Evolutionary conservation across 2,888 invertebrate genomes (phyloP).

Genomic region (Phragmatobia fuliginosa): DNA sequence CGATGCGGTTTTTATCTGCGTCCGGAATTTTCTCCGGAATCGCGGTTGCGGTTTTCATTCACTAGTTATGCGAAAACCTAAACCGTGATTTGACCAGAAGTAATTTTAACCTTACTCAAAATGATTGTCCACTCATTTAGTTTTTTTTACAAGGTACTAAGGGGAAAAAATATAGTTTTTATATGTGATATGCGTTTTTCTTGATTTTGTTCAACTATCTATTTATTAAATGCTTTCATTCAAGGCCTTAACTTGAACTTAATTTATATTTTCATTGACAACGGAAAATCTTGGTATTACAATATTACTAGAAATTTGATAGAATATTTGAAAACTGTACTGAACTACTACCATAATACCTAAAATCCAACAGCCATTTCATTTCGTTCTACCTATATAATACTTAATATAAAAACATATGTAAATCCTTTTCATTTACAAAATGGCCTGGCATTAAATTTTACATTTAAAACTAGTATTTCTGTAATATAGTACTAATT

Average conservation of each 20-base stretch:
- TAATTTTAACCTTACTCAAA: too few species aligned
- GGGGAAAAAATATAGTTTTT: too few species aligned
- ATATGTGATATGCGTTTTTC: too few species aligned
- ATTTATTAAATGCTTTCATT: background rate
- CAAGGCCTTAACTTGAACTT: background rate
- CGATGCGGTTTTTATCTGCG: too few species aligned
- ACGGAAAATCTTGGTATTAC: too few species aligned
- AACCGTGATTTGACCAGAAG: too few species aligned
- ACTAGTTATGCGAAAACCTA: too few species aligned
- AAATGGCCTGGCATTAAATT: slow-evolving; percentile 48
- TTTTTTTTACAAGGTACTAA: too few species aligned
- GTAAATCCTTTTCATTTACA: slow-evolving; percentile 17
- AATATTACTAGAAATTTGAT: background rate
- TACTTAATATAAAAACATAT: slow-evolving; percentile 15
- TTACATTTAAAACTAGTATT: slow-evolving; percentile 21
- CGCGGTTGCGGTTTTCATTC: too few species aligned
- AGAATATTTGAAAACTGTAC: slow-evolving; percentile 14
- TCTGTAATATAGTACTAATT: background rate
- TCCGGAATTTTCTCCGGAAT: too few species aligned
- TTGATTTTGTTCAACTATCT: too few species aligned
- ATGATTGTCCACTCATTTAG: too few species aligned
- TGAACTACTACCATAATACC: slow-evolving; percentile 23
- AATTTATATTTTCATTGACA: background rate
- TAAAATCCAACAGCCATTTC: slow-evolving; percentile 44
- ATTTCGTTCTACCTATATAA: slow-evolving; percentile 27